Evolutionary conservation across 1,140 invertebrate species (phyloP).

Genomic region (Globodera ellingtonae): DNA sequence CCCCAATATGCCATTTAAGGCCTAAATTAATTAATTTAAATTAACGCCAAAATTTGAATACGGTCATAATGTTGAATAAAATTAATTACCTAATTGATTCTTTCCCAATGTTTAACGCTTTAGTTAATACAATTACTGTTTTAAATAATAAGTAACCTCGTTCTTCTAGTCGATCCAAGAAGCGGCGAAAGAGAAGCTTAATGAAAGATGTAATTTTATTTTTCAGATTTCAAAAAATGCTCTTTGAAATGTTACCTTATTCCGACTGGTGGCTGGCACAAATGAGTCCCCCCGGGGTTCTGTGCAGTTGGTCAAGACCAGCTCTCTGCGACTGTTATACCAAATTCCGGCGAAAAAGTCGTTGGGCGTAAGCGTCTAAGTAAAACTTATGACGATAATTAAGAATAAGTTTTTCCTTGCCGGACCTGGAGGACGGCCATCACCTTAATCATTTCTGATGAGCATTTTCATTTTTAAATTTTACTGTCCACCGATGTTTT

Average conservation of each 20-base stretch:
- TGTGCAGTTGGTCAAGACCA: slow-evolving; percentile 23
- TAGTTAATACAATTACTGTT: too few species aligned
- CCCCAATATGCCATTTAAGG: too few species aligned
- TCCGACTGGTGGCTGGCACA: slow-evolving; percentile 21
- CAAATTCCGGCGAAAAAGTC: slow-evolving; percentile 52
- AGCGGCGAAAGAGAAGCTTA: slow-evolving; percentile 55
- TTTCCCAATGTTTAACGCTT: too few species aligned
- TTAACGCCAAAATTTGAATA: too few species aligned
- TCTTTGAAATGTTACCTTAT: slow-evolving; percentile 19
- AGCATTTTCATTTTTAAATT: slow-evolving; percentile 15
- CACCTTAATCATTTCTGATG: slow-evolving; percentile 19
- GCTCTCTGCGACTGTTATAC: slow-evolving; percentile 34
- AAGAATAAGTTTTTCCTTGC: too few species aligned
- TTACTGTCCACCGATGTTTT: slow-evolving; percentile 33
- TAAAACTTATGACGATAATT: too few species aligned
- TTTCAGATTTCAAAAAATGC: too few species aligned
- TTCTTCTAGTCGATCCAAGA: slow-evolving; percentile 57
- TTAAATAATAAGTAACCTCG: background rate
- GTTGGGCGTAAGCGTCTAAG: slow-evolving; percentile 45
- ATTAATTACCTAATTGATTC: too few species aligned
- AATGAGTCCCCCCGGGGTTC: slow-evolving; percentile 8
- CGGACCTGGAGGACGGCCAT: slow-evolving; percentile 30
- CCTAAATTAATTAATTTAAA: too few species aligned
- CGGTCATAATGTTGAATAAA: too few species aligned
- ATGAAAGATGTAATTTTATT: background rate